Evolutionary conservation across 1,140 invertebrate species (phyloP).

Genomic region (Neotoxoptera formosana): DNA sequence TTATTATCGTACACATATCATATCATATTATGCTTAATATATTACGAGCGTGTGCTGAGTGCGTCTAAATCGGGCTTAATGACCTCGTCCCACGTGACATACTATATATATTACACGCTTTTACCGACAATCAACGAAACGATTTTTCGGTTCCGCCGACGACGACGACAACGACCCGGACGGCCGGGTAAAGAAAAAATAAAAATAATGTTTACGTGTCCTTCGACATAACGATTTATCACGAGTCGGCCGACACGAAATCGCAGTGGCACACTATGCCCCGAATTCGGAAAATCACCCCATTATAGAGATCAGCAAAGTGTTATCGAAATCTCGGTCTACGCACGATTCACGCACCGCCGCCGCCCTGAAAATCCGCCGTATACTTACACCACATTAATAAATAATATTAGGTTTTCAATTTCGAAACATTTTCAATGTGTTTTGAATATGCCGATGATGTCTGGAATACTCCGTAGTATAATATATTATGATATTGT

Average conservation of each 20-base stretch:
- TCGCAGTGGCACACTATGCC: background rate
- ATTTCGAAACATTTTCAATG: background rate
- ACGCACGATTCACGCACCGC: background rate
- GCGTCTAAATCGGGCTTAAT: slow-evolving; percentile 20
- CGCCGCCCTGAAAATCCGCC: too few relatives aligned
- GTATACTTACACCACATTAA: background rate
- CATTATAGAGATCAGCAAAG: background rate
- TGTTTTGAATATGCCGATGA: background rate
- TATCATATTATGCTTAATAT: too few relatives aligned
- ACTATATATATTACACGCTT: background rate
- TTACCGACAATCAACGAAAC: slow-evolving; percentile 14
- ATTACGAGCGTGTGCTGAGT: background rate
- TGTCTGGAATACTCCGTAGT: background rate
- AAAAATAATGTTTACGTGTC: background rate
- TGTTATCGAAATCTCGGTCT: background rate
- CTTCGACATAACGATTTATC: background rate
- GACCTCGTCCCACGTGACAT: background rate
- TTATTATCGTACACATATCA: background rate
- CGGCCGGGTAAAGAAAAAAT: background rate
- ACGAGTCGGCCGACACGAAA: background rate
- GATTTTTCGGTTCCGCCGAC: background rate
- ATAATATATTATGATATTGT: background rate
- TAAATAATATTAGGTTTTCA: background rate
- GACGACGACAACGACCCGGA: background rate
- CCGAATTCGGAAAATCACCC: background rate